phyloP scores from a whole-genome alignment of 2,888 invertebrate species.

The Iphiclides podalirius region DNA sequence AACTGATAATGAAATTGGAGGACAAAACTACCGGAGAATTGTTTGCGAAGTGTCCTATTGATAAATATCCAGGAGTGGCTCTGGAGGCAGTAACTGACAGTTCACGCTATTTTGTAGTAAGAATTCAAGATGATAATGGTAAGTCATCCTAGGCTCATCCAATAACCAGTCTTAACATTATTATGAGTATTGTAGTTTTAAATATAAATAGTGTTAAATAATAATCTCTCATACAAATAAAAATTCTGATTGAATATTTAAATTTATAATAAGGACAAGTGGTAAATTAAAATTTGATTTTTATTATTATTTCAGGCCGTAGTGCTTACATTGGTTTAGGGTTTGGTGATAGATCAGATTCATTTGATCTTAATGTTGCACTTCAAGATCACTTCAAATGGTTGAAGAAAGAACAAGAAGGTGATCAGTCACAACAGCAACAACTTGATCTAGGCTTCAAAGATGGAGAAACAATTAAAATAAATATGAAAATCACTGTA shows the following conservation, averaged over 20 bases:
- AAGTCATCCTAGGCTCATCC: slow-evolving; percentile 34
- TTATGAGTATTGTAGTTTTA: too few relatives aligned
- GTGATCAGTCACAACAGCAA: slow-evolving; percentile 86
- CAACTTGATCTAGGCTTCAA: slow-evolving; percentile 98
- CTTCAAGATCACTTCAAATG: slow-evolving; percentile 99
- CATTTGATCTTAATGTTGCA: slow-evolving; percentile 99
- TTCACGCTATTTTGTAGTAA: slow-evolving; percentile 97
- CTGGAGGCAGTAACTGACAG: slow-evolving; percentile 98
- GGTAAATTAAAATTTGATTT: too few relatives aligned
- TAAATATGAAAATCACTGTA: slow-evolving; percentile 98
- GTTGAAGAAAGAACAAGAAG: slow-evolving; percentile 90
- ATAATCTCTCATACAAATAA: too few relatives aligned
- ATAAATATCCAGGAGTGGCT: slow-evolving; percentile 95
- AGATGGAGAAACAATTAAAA: slow-evolving; percentile 99
- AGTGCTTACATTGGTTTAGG: slow-evolving; percentile 98
- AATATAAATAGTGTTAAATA: too few relatives aligned
- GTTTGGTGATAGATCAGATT: slow-evolving; percentile 98
- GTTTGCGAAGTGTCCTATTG: slow-evolving; percentile 98
- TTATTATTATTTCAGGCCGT: slow-evolving; percentile 77
- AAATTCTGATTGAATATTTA: too few relatives aligned
- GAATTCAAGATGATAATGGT: slow-evolving; percentile 97
- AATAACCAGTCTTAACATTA: too few relatives aligned
- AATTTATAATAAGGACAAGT: too few relatives aligned
- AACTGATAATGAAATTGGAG: slow-evolving; percentile 94
- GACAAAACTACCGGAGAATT: slow-evolving; percentile 96